Conservation (phyloP, 2,888 invertebrate species). For the Aleiodes testaceus region DNA sequence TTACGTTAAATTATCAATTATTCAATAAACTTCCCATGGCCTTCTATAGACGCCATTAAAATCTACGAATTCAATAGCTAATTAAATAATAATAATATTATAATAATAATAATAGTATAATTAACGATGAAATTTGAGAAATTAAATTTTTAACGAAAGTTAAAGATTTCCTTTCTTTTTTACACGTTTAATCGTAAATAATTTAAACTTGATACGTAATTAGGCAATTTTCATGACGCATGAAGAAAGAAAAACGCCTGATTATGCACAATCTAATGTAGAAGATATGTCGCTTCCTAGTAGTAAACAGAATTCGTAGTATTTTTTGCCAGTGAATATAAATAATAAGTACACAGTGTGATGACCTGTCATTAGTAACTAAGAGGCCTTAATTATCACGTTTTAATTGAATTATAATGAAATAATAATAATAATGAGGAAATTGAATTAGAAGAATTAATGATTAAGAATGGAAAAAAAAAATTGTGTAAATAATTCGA, state of each 20-base stretch:
- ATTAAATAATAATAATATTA: no score
- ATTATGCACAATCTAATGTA: conserved; percentile 63
- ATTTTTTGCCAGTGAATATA: conserved; percentile 28
- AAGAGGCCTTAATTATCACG: conserved; percentile 70
- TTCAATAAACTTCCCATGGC: no score
- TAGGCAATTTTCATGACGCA: conserved; percentile 28
- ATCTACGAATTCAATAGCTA: no score
- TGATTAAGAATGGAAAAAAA: conserved; percentile 6
- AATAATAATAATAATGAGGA: conserved; percentile 41
- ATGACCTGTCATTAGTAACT: conserved; percentile 71
- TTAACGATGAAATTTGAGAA: no score
- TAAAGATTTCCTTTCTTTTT: no score
- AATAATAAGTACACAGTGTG: conserved; percentile 52
- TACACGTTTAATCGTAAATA: no score
- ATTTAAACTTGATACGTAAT: no score
- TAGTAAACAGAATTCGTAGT: conserved; percentile 27
- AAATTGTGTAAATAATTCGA: conserved; percentile 44
- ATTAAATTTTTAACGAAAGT: no score
- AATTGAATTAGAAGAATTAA: conserved; percentile 31
- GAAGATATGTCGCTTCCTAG: conserved; percentile 40
- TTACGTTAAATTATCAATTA: no score
- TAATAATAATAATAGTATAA: no score
- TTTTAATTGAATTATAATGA: conserved; percentile 52
- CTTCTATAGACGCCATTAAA: no score
- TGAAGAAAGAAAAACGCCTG: conserved; percentile 56